Evolutionary conservation across 1,140 invertebrate genomes (phyloP).

Genomic region (Coptotermes formosanus): DNA sequence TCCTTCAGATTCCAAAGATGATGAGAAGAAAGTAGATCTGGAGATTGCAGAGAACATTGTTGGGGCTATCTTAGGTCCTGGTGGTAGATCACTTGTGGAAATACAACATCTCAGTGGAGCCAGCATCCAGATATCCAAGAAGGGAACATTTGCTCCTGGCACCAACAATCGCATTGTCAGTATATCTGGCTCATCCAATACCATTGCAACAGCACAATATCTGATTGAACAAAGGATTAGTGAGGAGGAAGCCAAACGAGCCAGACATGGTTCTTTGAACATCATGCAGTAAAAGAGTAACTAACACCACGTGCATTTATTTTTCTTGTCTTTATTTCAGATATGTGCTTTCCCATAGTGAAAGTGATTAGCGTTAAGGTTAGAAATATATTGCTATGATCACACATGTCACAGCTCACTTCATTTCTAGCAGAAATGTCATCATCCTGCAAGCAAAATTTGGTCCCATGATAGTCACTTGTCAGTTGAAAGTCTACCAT

Average conservation of each 20-base stretch:
- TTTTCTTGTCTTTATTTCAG: not conserved
- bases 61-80: constrained; percentile 93
- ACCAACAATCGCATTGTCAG: constrained; percentile 96
- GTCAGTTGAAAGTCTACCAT: not conserved
- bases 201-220: constrained; percentile 87
- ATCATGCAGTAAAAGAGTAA: constrained; percentile 19
- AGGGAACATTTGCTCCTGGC: constrained; percentile 93
- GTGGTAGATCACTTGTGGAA: constrained; percentile 92
- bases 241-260: constrained; percentile 92
- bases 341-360: not conserved
- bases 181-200: constrained; percentile 83
- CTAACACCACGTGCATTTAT: constrained; percentile 11
- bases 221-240: constrained; percentile 93
- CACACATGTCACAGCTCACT: not conserved
- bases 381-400: not conserved
- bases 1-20: constrained; percentile 62
- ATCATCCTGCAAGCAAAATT: not conserved
- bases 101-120: constrained; percentile 95
- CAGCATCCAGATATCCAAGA: constrained; percentile 98
- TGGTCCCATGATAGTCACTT: not conserved
- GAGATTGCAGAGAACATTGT: constrained; percentile 92
- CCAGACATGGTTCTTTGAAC: constrained; percentile 65
- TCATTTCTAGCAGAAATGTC: not conserved
- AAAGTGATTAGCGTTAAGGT: not conserved
- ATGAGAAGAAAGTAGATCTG: constrained; percentile 77